phyloP scores from a whole-genome alignment of 2,113 vertebrate genomes.

The Raphicerus campestris region DNA sequence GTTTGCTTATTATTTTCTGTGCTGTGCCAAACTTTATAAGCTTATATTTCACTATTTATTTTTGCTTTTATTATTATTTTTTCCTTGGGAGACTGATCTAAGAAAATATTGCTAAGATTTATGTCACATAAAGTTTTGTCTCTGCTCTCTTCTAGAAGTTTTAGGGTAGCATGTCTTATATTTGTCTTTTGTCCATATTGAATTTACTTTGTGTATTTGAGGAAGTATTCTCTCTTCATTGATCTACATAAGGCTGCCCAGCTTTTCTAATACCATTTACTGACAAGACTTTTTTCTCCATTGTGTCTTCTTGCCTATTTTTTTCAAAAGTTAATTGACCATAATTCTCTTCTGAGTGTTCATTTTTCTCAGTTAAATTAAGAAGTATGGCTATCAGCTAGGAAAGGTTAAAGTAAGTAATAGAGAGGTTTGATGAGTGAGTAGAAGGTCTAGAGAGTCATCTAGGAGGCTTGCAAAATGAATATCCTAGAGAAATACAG shows the following conservation, averaged over 20 bases:
- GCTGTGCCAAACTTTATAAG: not conserved
- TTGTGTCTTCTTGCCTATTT: not conserved
- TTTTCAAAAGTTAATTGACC: not conserved
- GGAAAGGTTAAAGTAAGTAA: not conserved
- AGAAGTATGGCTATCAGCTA: not conserved
- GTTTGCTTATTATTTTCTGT: not conserved
- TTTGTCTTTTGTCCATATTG: not conserved
- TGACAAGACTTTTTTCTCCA: not conserved
- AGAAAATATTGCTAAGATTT: not conserved
- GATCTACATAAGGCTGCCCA: not conserved
- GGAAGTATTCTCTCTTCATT: not conserved
- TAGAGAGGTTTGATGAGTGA: not conserved
- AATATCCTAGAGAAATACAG: not conserved
- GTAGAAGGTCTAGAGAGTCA: not conserved
- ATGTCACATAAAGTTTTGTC: not conserved
- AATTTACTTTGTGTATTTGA: not conserved
- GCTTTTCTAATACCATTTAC: not conserved
- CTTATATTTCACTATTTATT: not conserved
- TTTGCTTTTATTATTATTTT: not conserved
- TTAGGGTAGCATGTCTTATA: not conserved
- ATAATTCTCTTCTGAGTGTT: not conserved
- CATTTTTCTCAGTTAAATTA: not conserved
- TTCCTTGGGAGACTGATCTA: not conserved
- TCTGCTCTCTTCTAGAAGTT: not conserved
- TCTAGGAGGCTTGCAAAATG: not conserved